Percentiles rank a stretch among this genome's conserved stretches.
phyloP scores from a whole-genome alignment of 2,113 vertebrate genomes.

The Athene cunicularia region DNA sequence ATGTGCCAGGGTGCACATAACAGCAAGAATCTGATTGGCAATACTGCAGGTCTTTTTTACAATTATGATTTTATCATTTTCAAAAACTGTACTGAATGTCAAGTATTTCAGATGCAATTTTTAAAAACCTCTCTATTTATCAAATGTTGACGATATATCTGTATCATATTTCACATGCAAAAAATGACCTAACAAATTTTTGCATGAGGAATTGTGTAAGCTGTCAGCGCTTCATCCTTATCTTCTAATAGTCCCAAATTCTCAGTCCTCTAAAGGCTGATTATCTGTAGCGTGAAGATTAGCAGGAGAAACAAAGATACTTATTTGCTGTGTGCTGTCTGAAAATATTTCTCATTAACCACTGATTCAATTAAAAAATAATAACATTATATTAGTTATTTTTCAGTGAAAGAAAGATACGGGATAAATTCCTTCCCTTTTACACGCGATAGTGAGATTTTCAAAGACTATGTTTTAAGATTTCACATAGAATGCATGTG shows the following conservation, averaged over 20 bases:
- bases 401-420: background rate
- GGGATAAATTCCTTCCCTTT: background rate
- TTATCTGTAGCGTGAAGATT: slow-evolving; percentile 40
- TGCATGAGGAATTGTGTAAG: slow-evolving; percentile 47
- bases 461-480: background rate
- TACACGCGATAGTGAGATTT: background rate
- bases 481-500: background rate
- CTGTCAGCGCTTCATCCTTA: slow-evolving; percentile 8
- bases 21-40: slow-evolving; percentile 69
- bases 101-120: slow-evolving; percentile 63
- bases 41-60: slow-evolving; percentile 70
- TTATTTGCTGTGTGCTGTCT: background rate
- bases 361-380: background rate
- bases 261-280: slow-evolving; percentile 30
- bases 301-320: slow-evolving; percentile 23
- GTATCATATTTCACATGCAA: slow-evolving; percentile 13
- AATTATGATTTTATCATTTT: slow-evolving; percentile 79
- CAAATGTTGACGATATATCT: slow-evolving; percentile 55
- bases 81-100: slow-evolving; percentile 72
- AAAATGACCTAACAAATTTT: slow-evolving; percentile 26
- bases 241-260: slow-evolving; percentile 22
- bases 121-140: slow-evolving; percentile 64
- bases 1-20: slow-evolving; percentile 67
- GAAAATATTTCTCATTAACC: slow-evolving; percentile 50
- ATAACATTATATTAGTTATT: background rate